Conservation (phyloP, 2,113 vertebrate genomes). For the Suricata suricatta region DNA sequence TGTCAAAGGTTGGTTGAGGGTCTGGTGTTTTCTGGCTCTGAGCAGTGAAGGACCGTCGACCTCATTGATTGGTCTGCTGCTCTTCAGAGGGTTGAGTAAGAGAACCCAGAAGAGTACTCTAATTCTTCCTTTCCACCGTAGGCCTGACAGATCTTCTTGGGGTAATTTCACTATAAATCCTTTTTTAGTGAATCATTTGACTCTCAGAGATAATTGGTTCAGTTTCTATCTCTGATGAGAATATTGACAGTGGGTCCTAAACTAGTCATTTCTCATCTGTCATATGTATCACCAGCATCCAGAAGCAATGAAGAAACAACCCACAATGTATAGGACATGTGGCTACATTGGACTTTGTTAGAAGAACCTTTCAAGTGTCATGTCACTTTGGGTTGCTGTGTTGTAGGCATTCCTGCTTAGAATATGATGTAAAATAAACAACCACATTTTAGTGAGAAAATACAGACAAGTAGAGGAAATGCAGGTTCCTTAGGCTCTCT, state of each 20-base stretch:
- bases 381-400: neutral
- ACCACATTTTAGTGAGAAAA: neutral
- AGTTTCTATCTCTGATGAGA: neutral
- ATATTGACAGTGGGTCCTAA: neutral
- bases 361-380: neutral
- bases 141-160: neutral
- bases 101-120: neutral
- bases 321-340: neutral
- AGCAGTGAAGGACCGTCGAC: neutral
- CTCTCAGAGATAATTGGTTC: neutral
- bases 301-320: neutral
- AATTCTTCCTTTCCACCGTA: neutral
- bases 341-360: neutral
- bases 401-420: neutral
- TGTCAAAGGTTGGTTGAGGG: neutral
- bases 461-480: neutral
- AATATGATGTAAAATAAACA: neutral
- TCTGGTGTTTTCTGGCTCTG: neutral
- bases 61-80: neutral
- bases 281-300: neutral
- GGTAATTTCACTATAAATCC: neutral
- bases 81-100: neutral
- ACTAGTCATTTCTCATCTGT: neutral
- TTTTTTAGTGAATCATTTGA: neutral
- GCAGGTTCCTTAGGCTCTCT: neutral